These are phyloP conservation scores for Smittia aterrima DNA, from an alignment of 2,888 invertebrate genomes.

Conservation along the genomic window DNA sequence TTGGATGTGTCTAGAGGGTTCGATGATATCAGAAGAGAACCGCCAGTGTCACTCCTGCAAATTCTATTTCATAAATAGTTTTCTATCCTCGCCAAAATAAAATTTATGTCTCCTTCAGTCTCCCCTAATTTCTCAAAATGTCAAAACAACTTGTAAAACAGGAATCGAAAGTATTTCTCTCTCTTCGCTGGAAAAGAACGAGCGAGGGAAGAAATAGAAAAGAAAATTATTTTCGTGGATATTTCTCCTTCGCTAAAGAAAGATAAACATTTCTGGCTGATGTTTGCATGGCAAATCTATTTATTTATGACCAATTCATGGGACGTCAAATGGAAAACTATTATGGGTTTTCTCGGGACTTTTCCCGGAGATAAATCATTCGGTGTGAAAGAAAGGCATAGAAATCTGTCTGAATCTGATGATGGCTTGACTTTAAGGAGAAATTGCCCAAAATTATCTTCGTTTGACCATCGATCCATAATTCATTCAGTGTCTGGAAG, in stretches of 20 bases:
- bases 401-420: constrained; percentile 31
- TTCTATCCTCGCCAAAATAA: constrained; percentile 33
- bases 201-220: neutral
- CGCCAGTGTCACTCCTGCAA: too few species aligned
- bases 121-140: constrained; percentile 41
- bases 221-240: neutral
- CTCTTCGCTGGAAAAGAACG: neutral
- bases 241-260: neutral
- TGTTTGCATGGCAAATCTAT: constrained; percentile 41
- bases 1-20: too few species aligned
- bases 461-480: constrained; percentile 26
- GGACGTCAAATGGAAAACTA: constrained; percentile 41
- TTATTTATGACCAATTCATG: constrained; percentile 42
- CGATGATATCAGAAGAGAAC: too few species aligned
- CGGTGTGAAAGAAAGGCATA: constrained; percentile 36
- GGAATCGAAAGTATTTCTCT: constrained; percentile 9
- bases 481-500: constrained; percentile 19
- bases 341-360: constrained; percentile 38
- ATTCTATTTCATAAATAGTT: constrained; percentile 41
- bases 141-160: constrained; percentile 41
- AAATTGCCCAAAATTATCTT: constrained; percentile 17
- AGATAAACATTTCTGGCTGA: constrained; percentile 40
- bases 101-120: constrained; percentile 41
- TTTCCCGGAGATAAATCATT: constrained; percentile 36
- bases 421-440: constrained; percentile 23